Percentiles rank a stretch among this genome's conserved stretches.
phyloP scores from a whole-genome alignment of 1,140 invertebrate genomes.

The Propsilocerus akamusi region DNA sequence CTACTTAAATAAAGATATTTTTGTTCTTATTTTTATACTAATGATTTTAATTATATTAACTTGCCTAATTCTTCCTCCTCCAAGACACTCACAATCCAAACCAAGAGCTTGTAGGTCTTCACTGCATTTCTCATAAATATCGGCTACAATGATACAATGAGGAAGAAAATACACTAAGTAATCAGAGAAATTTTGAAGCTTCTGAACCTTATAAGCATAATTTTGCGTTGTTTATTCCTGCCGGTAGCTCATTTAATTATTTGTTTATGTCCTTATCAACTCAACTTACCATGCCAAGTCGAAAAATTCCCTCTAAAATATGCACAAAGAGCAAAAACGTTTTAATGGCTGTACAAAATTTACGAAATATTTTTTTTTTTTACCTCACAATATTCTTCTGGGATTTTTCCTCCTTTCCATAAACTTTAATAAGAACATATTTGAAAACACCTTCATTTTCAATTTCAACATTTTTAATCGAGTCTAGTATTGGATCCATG shows the following conservation, averaged over 20 bases:
- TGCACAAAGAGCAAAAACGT: too few relatives aligned
- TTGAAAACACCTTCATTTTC: constrained; percentile 57
- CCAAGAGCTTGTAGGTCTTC: constrained; percentile 17
- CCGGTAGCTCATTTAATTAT: too few relatives aligned
- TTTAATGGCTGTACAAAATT: too few relatives aligned
- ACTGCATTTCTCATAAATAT: constrained; percentile 40
- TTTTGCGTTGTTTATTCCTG: too few relatives aligned
- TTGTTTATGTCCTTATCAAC: too few relatives aligned
- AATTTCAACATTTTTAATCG: constrained; percentile 55
- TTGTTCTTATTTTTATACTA: too few relatives aligned
- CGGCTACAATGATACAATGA: constrained; percentile 23
- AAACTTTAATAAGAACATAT: constrained; percentile 64
- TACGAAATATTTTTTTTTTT: too few relatives aligned
- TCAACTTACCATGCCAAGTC: background rate
- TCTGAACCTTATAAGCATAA: too few relatives aligned
- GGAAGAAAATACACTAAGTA: background rate
- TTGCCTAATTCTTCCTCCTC: constrained; percentile 63
- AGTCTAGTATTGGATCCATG: constrained; percentile 13
- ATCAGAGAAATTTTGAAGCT: too few relatives aligned
- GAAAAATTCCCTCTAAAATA: too few relatives aligned
- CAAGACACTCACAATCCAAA: constrained; percentile 45
- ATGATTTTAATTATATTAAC: too few relatives aligned
- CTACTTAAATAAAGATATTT: too few relatives aligned
- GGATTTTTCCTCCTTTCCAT: constrained; percentile 21
- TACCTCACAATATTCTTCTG: constrained; percentile 41